Evolutionary conservation across 1,140 invertebrate species (phyloP), one percentile per base, ranked within the genome.

Genomic region (Rhyzopertha dominica): DNA sequence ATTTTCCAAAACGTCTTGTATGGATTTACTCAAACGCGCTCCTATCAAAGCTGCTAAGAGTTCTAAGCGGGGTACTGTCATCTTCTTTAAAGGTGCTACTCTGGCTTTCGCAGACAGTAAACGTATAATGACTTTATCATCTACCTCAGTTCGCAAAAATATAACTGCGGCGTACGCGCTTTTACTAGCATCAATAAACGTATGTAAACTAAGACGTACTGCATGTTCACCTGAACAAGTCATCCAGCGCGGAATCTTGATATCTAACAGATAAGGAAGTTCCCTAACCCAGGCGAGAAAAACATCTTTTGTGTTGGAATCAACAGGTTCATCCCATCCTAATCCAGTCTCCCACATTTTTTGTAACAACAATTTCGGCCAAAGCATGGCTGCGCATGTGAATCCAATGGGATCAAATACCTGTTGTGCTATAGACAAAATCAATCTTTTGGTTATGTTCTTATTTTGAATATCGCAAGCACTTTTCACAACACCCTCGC

Each of bases 1-100:
- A 37, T 4, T 10, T 7, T 22, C 13, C 2, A 37, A 20, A 12
- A 9, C 4, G 22, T 20, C 35, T 23, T 4, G 3, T n/a, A 37
- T 13, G 9, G 4, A 10, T 9, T 3, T 3, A 25, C 5, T 14
- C 1, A 37, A 20, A 12, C 30, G 14, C 5, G 13, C 25, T n/a
- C 22, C 35, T 9, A 46, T 23, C 4, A 16, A 12, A 4, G 43
- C 43, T 2, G 8, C 37, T 19, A 46, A 24, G 3, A 59, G 26
- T 28, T 55, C 49, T 2, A 61, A 29, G 4, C 51, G 40, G n/a
- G 51, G 51, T 1, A 59, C 52, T 1, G 56, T 47, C n/a, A 49
- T 22, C 16, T 46, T 13, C 34, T 55, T 55, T n/a, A 57, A 14
- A 2, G 48, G 47, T 14, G 54, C 40, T 2, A 57, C 44, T 22